A percentile compares a stretch with the other conserved stretches of the same genome.
Conservation (phyloP, 1,140 invertebrate genomes). For the Aphelenchoides avenae region DNA sequence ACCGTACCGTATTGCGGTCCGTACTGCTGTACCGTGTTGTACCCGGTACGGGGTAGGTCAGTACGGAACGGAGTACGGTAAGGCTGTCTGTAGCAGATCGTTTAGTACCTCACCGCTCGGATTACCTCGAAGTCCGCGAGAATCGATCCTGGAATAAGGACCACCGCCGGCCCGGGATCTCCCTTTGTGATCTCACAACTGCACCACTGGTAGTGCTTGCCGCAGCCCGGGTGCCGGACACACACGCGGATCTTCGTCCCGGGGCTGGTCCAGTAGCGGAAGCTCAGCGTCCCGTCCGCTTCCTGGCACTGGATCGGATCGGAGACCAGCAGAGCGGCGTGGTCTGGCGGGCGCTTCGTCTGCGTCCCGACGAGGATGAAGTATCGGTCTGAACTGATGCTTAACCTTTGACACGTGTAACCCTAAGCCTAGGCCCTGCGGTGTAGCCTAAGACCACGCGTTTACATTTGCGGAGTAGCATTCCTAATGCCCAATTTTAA, state of each 20-base stretch:
- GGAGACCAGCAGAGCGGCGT: conserved; percentile 38
- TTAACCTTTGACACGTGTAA: no score
- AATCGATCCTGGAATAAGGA: conserved; percentile 45
- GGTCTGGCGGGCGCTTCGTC: conserved; percentile 26
- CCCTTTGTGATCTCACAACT: conserved; percentile 41
- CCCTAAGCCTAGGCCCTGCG: no score
- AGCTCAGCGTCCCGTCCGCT: conserved; percentile 41
- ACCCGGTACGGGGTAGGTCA: no score
- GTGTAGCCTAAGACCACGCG: no score
- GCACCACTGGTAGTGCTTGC: conserved; percentile 42
- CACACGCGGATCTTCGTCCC: conserved; percentile 39
- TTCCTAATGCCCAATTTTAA: no score
- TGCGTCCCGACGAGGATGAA: conserved; percentile 36
- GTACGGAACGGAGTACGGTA: no score
- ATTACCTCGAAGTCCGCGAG: conserved; percentile 40
- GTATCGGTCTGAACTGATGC: conserved; percentile 28
- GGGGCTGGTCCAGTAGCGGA: conserved; percentile 47
- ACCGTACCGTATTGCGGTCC: no score
- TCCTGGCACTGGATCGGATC: conserved; percentile 51
- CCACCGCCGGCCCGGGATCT: conserved; percentile 39
- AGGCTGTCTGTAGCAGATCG: no score
- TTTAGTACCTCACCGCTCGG: no score
- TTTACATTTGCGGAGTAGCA: no score
- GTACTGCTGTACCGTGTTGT: no score
- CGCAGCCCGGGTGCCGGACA: conserved; percentile 31